Conservation (phyloP, 2,888 invertebrate genomes). For the Colletes collaris region DNA sequence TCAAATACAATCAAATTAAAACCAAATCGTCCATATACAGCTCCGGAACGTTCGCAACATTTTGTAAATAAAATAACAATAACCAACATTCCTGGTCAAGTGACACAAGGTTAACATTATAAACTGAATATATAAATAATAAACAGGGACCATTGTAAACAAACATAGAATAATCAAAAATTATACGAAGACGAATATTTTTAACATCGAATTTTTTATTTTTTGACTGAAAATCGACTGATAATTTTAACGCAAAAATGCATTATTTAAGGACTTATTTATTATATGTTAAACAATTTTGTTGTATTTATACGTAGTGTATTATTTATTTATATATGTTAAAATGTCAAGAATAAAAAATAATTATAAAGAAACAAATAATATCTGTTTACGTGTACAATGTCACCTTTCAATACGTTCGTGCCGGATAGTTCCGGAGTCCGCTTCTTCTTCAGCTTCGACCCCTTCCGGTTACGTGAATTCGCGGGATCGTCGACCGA, state of each 20-base stretch:
- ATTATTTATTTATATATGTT: slow-evolving; percentile 4
- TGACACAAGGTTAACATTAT: slow-evolving; percentile 64
- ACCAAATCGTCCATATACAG: slow-evolving; percentile 72
- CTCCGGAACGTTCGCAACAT: slow-evolving; percentile 68
- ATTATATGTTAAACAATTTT: slow-evolving; percentile 19
- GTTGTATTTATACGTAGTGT: not conserved
- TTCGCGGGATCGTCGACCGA: no score
- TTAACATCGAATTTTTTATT: slow-evolving; percentile 29
- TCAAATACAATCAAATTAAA: slow-evolving; percentile 36
- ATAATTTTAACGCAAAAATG: slow-evolving; percentile 11
- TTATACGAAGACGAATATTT: slow-evolving; percentile 20
- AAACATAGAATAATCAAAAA: slow-evolving; percentile 10
- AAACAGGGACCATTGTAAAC: slow-evolving; percentile 55
- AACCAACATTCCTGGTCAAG: slow-evolving; percentile 75
- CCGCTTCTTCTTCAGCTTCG: no score
- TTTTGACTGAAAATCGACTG: slow-evolving; percentile 17
- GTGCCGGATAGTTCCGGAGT: no score
- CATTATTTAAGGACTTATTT: slow-evolving; percentile 11
- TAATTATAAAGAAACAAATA: not conserved
- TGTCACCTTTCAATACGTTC: not conserved
- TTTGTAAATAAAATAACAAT: slow-evolving; percentile 59
- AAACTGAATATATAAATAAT: slow-evolving; percentile 25
- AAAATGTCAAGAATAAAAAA: slow-evolving; percentile 6
- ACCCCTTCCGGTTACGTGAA: no score
- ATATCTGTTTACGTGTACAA: no score